Conservation (phyloP, 1,140 invertebrate genomes). For the Orius insidiosus region DNA sequence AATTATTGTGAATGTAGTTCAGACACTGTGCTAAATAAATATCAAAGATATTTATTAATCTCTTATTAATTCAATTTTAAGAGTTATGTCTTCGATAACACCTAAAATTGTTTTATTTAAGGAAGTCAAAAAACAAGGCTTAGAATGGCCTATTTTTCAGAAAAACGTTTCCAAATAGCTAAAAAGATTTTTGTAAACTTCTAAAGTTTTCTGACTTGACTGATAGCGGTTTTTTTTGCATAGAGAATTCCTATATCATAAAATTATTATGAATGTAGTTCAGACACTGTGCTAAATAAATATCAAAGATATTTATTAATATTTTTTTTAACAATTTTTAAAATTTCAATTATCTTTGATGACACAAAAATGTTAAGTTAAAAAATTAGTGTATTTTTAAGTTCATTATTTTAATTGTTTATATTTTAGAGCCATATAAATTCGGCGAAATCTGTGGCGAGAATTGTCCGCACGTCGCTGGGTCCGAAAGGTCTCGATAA, state of each 20-base stretch:
- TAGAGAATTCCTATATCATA: too few species aligned
- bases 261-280: too few species aligned
- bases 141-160: too few species aligned
- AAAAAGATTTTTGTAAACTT: too few species aligned
- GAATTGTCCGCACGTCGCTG: conserved; percentile 79
- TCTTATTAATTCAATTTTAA: not conserved
- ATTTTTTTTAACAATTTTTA: not conserved
- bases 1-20: too few species aligned
- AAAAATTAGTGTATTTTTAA: not conserved
- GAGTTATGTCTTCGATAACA: not conserved
- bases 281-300: too few species aligned
- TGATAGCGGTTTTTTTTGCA: too few species aligned
- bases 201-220: too few species aligned
- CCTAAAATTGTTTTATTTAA: too few species aligned
- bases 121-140: not conserved
- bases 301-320: not conserved
- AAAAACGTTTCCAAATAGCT: too few species aligned
- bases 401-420: too few species aligned
- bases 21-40: too few species aligned
- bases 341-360: not conserved
- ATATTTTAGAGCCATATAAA: conserved; percentile 83
- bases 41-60: not conserved
- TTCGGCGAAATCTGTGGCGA: conserved; percentile 80
- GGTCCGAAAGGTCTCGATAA: conserved; percentile 93
- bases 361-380: not conserved